phyloP scores from a whole-genome alignment of 2,113 vertebrate species.

The Tricholaema leucomelas region DNA sequence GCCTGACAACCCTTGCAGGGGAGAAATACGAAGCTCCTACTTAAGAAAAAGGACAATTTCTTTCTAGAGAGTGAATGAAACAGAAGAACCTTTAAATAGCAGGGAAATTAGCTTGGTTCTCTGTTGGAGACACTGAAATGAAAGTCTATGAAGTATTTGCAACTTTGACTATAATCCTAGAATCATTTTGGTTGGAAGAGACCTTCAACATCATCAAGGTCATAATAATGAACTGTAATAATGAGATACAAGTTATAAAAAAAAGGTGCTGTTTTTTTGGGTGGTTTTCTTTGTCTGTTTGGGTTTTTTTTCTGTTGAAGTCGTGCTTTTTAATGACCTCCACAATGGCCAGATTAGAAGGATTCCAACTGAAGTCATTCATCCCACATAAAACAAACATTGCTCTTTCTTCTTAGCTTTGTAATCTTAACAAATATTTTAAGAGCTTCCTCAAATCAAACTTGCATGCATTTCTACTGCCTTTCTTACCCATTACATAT shows the following conservation, averaged over 20 bases:
- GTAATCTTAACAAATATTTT: slow-evolving; percentile 4
- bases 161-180: slow-evolving; percentile 68
- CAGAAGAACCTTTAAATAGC: slow-evolving; percentile 18
- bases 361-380: slow-evolving; percentile 82
- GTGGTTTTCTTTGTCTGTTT: not conserved
- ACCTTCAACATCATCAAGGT: too few relatives aligned
- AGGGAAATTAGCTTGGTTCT: slow-evolving; percentile 51
- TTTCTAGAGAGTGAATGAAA: slow-evolving; percentile 53
- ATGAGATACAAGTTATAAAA: slow-evolving; percentile 67
- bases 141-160: slow-evolving; percentile 63
- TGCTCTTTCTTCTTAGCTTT: slow-evolving; percentile 86
- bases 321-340: slow-evolving; percentile 84
- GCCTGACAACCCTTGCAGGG: too few relatives aligned
- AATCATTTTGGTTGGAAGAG: too few relatives aligned
- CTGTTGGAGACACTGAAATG: slow-evolving; percentile 57
- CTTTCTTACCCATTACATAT: not conserved
- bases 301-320: too few relatives aligned
- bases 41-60: slow-evolving; percentile 42
- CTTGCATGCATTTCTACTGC: not conserved
- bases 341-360: slow-evolving; percentile 87
- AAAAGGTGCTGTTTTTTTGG: not conserved
- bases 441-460: not conserved
- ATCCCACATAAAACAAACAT: slow-evolving; percentile 93
- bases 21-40: not conserved
- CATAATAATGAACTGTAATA: slow-evolving; percentile 36